phyloP scores from a whole-genome alignment of 2,888 invertebrate genomes.

The Trachelus tabidus region DNA sequence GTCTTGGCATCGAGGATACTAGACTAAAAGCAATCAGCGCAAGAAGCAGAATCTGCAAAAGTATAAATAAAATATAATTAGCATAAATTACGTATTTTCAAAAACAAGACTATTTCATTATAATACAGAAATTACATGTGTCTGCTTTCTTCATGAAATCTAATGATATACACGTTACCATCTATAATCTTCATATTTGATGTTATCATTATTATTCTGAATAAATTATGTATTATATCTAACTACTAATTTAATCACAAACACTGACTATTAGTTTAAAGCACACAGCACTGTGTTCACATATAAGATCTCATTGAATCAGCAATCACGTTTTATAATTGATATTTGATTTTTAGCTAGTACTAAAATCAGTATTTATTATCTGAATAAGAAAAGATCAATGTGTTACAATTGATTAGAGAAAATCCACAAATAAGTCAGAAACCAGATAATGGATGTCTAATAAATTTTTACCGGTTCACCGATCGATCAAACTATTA shows the following conservation, averaged over 20 bases:
- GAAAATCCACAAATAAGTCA: not conserved
- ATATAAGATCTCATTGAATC: not conserved
- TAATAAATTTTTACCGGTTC: not conserved
- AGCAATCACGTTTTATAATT: not conserved
- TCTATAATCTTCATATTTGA: not conserved
- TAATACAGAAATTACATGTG: too few relatives aligned
- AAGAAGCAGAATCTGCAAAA: slow-evolving; percentile 36
- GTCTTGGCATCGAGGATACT: slow-evolving; percentile 30
- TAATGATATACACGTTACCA: not conserved
- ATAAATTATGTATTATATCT: not conserved
- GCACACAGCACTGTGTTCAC: not conserved
- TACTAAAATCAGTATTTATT: not conserved
- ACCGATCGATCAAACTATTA: not conserved
- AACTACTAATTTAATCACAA: not conserved
- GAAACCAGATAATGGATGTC: not conserved
- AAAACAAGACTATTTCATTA: not conserved
- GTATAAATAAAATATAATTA: not conserved
- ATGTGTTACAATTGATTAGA: not conserved
- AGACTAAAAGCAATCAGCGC: slow-evolving; percentile 30
- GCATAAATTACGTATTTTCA: not conserved
- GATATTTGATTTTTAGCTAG: not conserved
- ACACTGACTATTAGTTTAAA: not conserved
- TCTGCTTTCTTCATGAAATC: not conserved
- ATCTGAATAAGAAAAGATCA: not conserved
- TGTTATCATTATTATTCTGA: not conserved